Conservation (phyloP, 2,797 vertebrate species). For the Percopsis omiscomaycus region DNA sequence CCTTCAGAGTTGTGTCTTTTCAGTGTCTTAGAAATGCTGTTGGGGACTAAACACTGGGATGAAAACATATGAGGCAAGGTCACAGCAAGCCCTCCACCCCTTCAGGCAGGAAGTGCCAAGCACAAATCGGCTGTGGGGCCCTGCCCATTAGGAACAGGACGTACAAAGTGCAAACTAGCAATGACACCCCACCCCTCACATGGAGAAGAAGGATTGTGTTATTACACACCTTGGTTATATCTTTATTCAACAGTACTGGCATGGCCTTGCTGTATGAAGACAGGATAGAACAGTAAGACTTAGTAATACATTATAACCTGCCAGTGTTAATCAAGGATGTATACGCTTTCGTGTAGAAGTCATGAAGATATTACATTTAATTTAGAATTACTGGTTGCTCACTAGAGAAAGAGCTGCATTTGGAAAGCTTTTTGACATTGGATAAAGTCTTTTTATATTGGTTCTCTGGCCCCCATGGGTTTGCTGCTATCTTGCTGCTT, state of each 20-base stretch:
- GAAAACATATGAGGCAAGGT: conserved; percentile 63
- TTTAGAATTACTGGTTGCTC: background rate
- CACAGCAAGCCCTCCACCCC: conserved; percentile 61
- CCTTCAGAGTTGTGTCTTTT: background rate
- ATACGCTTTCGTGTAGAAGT: too few relatives aligned
- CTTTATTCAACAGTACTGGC: conserved; percentile 13
- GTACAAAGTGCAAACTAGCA: conserved; percentile 75
- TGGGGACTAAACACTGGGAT: conserved; percentile 43
- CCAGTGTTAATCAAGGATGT: background rate
- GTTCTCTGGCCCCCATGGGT: background rate
- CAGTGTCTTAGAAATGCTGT: conserved; percentile 46
- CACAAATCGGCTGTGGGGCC: conserved; percentile 60
- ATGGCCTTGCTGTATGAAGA: background rate
- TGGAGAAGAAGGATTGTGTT: conserved; percentile 56
- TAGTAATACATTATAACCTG: too few relatives aligned
- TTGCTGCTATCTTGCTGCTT: conserved; percentile 4
- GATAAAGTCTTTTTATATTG: conserved; percentile 15
- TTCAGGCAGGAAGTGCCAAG: conserved; percentile 66
- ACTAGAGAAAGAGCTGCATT: background rate
- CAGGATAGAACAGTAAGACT: background rate
- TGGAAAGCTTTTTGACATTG: background rate
- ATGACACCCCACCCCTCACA: conserved; percentile 56
- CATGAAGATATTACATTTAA: background rate
- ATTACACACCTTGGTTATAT: conserved; percentile 44
- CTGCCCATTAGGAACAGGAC: conserved; percentile 75